Percentiles rank a stretch among this genome's conserved stretches.
These are phyloP conservation scores for Paracyclopina nana DNA, from an alignment of 1,140 invertebrate genomes.

Conservation along the genomic window DNA sequence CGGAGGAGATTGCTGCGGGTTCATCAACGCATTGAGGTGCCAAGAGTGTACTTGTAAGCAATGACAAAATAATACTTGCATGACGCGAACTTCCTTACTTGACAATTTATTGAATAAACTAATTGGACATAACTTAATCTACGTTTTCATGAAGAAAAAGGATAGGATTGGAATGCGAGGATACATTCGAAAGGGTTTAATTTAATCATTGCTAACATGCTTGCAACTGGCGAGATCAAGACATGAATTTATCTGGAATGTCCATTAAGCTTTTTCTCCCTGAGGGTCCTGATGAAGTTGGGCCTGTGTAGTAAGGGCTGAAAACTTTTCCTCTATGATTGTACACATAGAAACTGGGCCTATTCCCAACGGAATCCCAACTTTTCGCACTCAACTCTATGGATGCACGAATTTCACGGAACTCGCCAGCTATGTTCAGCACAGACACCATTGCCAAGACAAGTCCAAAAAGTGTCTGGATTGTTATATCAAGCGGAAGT, in stretches of 20 bases:
- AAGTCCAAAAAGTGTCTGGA: slow-evolving; percentile 8
- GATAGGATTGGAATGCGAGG: too few species aligned
- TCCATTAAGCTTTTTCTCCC: neutral
- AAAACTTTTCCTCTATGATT: slow-evolving; percentile 11
- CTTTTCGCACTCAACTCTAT: slow-evolving; percentile 5
- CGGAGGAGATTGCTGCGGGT: too few species aligned
- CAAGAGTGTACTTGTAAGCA: too few species aligned
- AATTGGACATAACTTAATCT: too few species aligned
- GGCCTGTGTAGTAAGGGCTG: slow-evolving; percentile 6
- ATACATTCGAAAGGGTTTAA: too few species aligned
- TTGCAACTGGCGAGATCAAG: neutral
- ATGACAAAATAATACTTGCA: too few species aligned
- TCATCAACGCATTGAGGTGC: too few species aligned
- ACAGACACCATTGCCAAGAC: slow-evolving; percentile 3
- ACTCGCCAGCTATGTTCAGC: slow-evolving; percentile 10
- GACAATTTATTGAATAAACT: too few species aligned
- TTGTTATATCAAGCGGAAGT: slow-evolving; percentile 14
- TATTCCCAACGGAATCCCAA: slow-evolving; percentile 9
- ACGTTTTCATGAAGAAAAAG: too few species aligned
- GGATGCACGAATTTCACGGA: slow-evolving; percentile 15
- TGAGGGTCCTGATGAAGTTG: neutral
- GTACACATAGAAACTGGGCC: slow-evolving; percentile 13
- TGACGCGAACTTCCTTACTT: too few species aligned
- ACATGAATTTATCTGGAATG: slow-evolving; percentile 12
- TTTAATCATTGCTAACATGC: too few species aligned